Conservation (phyloP, 2,888 invertebrate species). For the Poecilobothrus nobilitatus region DNA sequence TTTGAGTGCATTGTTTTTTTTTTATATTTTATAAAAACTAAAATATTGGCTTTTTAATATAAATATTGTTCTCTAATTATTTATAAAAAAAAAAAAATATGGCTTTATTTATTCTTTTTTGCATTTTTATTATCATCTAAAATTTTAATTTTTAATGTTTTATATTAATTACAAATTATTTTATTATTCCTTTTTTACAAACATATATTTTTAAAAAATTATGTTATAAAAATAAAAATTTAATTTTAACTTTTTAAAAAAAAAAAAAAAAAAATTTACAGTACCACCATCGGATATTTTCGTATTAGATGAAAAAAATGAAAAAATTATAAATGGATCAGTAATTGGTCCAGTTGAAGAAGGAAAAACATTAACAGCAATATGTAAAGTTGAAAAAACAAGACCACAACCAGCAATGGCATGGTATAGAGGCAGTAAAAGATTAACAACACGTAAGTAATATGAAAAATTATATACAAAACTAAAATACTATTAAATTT, state of each 20-base stretch:
- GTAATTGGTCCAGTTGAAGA: constrained; percentile 43
- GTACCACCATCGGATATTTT: constrained; percentile 73
- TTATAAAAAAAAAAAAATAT: no score
- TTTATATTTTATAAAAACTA: no score
- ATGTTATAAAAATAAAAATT: no score
- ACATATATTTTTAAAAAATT: not conserved
- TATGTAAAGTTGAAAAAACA: constrained; percentile 59
- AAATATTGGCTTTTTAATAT: no score
- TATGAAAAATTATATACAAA: not conserved
- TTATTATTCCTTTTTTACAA: not conserved
- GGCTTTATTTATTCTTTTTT: no score
- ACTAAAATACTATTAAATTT: not conserved
- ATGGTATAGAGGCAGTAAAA: constrained; percentile 72
- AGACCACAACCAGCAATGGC: constrained; percentile 76
- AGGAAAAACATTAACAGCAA: constrained; percentile 38
- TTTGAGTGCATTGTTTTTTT: no score
- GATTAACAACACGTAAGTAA: constrained; percentile 48
- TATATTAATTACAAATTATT: no score
- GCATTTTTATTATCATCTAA: no score
- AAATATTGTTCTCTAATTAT: no score
- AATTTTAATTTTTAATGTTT: no score
- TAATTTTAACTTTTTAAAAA: no score
- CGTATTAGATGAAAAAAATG: constrained; percentile 57
- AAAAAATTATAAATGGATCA: constrained; percentile 50
- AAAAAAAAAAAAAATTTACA: constrained; percentile 44